These are phyloP conservation scores for Myotis pilosus DNA, from an alignment of 2,797 vertebrate genomes.

Conservation along the genomic window DNA sequence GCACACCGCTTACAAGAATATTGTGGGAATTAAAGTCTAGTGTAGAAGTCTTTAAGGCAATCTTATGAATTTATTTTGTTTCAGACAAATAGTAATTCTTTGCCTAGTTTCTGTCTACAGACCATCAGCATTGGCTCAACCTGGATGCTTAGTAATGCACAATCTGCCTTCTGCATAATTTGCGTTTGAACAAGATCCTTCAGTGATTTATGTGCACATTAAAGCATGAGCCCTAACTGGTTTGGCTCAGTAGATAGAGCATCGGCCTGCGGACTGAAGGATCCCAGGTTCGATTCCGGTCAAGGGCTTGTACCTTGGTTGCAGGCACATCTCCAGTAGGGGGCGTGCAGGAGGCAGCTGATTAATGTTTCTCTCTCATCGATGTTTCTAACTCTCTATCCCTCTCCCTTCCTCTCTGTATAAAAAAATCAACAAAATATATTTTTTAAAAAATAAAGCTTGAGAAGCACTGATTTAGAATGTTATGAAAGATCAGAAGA, in stretches of 20 bases:
- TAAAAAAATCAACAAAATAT: no score
- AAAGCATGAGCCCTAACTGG: not conserved
- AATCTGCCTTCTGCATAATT: constrained; percentile 15
- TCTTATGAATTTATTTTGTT: not conserved
- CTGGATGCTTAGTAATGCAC: not conserved
- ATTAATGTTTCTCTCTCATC: no score
- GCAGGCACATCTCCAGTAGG: no score
- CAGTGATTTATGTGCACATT: not conserved
- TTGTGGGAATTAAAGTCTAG: not conserved
- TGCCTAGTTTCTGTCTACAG: not conserved
- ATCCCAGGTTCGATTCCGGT: no score
- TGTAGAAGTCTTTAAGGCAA: not conserved
- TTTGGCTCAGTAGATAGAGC: no score
- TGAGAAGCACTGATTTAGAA: constrained; percentile 40
- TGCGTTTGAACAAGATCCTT: not conserved
- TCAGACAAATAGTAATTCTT: not conserved
- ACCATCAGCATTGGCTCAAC: not conserved
- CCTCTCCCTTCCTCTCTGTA: no score
- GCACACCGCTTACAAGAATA: not conserved
- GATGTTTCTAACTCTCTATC: no score
- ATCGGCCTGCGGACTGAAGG: no score
- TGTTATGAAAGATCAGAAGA: constrained; percentile 22
- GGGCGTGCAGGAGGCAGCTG: no score
- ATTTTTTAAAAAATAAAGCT: not conserved
- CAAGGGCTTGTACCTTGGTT: no score